A percentile compares a stretch with the other conserved stretches of the same genome.
Conservation (phyloP, 2,888 invertebrate species). For the Neria commutata region DNA sequence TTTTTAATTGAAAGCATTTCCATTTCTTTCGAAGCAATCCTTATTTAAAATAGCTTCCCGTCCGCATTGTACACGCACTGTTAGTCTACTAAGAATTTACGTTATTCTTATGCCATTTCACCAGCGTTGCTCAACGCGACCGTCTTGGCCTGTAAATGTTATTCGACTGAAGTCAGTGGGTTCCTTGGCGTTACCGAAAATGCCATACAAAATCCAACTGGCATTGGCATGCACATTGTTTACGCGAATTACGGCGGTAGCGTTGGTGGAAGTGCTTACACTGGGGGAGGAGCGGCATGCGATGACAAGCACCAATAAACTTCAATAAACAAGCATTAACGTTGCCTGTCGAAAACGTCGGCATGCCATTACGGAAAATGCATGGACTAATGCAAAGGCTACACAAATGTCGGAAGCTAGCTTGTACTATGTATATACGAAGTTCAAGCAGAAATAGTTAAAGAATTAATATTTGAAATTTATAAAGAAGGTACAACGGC, state of each 20-base stretch:
- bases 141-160: conserved; percentile 32
- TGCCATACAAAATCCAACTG: not conserved
- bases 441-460: too few relatives aligned
- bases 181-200: conserved; percentile 28
- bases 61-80: too few relatives aligned
- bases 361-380: too few relatives aligned
- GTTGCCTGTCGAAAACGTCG: not conserved
- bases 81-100: not conserved
- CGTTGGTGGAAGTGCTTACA: not conserved
- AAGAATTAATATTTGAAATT: too few relatives aligned
- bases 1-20: too few relatives aligned
- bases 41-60: too few relatives aligned
- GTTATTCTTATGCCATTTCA: not conserved
- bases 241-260: conserved; percentile 7
- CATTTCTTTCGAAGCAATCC: too few relatives aligned
- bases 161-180: conserved; percentile 36
- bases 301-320: conserved; percentile 50
- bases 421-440: too few relatives aligned
- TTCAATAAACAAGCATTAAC: conserved; percentile 44
- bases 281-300: conserved; percentile 36
- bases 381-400: too few relatives aligned
- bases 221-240: too few relatives aligned
- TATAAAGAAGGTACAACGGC: too few relatives aligned
- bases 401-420: too few relatives aligned
- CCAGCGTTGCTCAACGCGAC: conserved; percentile 15